Base-by-base conservation (phyloP, 2,888 invertebrate genomes). In the Aleiodes testaceus region DNA sequence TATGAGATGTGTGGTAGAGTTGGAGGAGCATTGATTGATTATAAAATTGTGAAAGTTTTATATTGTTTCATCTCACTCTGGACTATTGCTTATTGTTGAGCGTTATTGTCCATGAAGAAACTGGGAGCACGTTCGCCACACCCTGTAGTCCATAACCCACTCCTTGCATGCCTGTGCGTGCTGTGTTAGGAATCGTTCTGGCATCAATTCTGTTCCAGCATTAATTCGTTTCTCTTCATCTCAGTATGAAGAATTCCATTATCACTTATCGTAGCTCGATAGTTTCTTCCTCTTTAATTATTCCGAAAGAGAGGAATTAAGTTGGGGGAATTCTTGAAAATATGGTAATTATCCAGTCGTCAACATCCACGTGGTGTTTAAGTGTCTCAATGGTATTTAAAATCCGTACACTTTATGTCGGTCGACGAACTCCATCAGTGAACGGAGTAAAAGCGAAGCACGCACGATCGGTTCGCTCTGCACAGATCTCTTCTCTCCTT, bases 401-500 rank as follows among this genome's bases (percentile, higher is more conserved):
- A 36, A 36, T 36, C 36, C 36, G 36, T 9, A 36, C 9, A 9
- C 36, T 50, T 12, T 45, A 30, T 70, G 26, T 65, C 71, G 71
- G 71, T 71, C 69, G 66, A 53, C 22, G 66, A 59, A 52, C 66
- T 70, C 66, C 45, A 42, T 42, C 26, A 52, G 53, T 69, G 65
- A 70, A 61, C 49, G n/a, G 66, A 74, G 72, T 67, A 71, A 74
- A 71, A 71, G 66, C 70, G 61, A 70, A 72, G 69, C 50, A 74
- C 52, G 66, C 66, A 66, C 49, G 66, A 72, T 70, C 64, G 47
- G 64, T 26, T 26, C 26, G n/a, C 69, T 45, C 59, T 45, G 22
- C 59, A 6, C 30, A 42, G 16, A 47, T 14, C 9, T 47, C 16
- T 47, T 47, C 16, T 16, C 14, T 6, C 2, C 16, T 7, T 14